phyloP scores from a whole-genome alignment of 1,140 invertebrate species.

The Zaprionus nigranus region DNA sequence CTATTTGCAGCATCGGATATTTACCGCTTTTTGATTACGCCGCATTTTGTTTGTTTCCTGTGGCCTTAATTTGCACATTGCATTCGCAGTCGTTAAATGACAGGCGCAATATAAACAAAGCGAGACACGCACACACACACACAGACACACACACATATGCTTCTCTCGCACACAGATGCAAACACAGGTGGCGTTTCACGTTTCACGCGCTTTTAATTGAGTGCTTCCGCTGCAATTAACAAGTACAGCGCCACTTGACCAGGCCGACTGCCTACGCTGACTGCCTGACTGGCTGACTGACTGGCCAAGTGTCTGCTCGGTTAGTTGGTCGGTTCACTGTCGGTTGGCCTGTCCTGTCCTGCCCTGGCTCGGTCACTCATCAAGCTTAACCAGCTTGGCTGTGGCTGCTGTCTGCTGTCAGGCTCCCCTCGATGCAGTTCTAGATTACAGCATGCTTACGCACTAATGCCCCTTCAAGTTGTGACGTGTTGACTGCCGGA shows the following conservation, averaged over 20 bases:
- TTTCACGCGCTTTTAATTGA: conserved; percentile 83
- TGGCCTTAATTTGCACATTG: conserved; percentile 73
- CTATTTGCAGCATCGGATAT: conserved; percentile 76
- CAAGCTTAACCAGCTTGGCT: conserved; percentile 26
- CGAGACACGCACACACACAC: not conserved
- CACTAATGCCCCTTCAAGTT: conserved; percentile 76
- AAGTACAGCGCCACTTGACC: conserved; percentile 67
- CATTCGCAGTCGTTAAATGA: conserved; percentile 52
- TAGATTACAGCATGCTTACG: conserved; percentile 76
- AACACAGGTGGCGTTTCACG: conserved; percentile 72
- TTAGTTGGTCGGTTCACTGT: conserved; percentile 29
- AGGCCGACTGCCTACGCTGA: conserved; percentile 33
- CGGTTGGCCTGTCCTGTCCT: conserved; percentile 23
- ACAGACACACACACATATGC: not conserved
- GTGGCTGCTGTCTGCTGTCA: conserved; percentile 5
- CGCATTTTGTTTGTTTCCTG: conserved; percentile 81
- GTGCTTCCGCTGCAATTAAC: conserved; percentile 83
- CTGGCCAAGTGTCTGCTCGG: conserved; percentile 13
- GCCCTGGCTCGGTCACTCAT: conserved; percentile 25
- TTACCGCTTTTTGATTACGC: conserved; percentile 81
- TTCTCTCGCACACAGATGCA: conserved; percentile 4
- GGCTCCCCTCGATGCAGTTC: conserved; percentile 38
- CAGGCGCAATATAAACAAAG: conserved; percentile 39
- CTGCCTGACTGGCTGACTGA: conserved; percentile 13
- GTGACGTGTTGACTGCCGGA: conserved; percentile 77